Conservation (phyloP, 2,888 invertebrate genomes). For the Cinara cedri region DNA sequence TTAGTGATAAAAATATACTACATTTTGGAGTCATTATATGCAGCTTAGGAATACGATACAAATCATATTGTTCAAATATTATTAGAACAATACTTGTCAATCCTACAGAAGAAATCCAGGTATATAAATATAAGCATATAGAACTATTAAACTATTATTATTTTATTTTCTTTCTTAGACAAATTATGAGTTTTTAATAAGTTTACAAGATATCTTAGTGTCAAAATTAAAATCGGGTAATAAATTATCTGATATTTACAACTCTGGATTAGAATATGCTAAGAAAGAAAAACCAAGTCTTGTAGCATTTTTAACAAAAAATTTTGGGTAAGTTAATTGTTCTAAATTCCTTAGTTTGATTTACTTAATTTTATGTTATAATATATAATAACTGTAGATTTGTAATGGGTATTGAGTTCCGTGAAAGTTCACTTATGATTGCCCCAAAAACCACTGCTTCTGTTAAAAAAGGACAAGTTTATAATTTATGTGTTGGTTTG, state of each 20-base stretch:
- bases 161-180: conserved; percentile 67
- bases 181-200: conserved; percentile 89
- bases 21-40: conserved; percentile 97
- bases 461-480: conserved; percentile 93
- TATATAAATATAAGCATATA: conserved; percentile 59
- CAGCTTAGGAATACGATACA: conserved; percentile 92
- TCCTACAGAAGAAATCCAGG: conserved; percentile 74
- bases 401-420: conserved; percentile 97
- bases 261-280: conserved; percentile 78
- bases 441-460: conserved; percentile 83
- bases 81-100: conserved; percentile 95
- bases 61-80: conserved; percentile 97
- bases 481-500: conserved; percentile 93
- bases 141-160: neutral
- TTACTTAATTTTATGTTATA: neutral
- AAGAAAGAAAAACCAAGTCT: conserved; percentile 86
- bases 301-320: conserved; percentile 89
- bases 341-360: neutral
- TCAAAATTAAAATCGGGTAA: conserved; percentile 81
- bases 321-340: conserved; percentile 73
- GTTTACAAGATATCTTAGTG: conserved; percentile 87
- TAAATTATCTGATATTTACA: conserved; percentile 86
- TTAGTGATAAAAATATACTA: conserved; percentile 89
- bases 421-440: conserved; percentile 91
- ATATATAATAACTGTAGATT: conserved; percentile 68